Percentiles rank a stretch among this genome's conserved stretches.
These are phyloP conservation scores for Drosophila parthenogenetica DNA, from an alignment of 2,888 invertebrate species.

Conservation along the genomic window DNA sequence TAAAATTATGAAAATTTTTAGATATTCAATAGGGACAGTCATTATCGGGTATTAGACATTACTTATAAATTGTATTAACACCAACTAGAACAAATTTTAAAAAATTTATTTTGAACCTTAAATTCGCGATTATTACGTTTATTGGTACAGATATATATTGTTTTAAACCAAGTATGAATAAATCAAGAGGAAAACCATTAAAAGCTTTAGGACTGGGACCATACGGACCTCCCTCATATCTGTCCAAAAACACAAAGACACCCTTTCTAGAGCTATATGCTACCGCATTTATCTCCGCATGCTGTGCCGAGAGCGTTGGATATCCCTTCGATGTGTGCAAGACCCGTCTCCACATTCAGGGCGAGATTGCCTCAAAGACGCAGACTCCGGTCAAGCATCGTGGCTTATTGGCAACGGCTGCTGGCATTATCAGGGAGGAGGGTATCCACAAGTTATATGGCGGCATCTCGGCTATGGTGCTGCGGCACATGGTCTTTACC, in stretches of 20 bases:
- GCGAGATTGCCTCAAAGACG: slow-evolving; percentile 33
- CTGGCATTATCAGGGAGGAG: slow-evolving; percentile 44
- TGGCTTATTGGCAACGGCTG: slow-evolving; percentile 34
- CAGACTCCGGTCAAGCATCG: slow-evolving; percentile 1
- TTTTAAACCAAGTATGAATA: background rate
- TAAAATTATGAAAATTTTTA: background rate
- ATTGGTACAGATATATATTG: background rate
- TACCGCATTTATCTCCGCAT: slow-evolving; percentile 26
- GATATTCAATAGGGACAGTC: no score
- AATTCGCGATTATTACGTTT: background rate
- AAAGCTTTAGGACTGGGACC: background rate
- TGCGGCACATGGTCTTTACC: slow-evolving; percentile 46
- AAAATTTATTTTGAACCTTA: no score
- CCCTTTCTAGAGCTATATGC: slow-evolving; percentile 31
- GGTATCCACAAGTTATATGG: slow-evolving; percentile 38
- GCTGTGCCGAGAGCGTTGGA: slow-evolving; percentile 24
- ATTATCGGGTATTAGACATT: no score
- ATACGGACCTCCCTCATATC: background rate
- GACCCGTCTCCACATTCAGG: slow-evolving; percentile 56
- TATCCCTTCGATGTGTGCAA: slow-evolving; percentile 56
- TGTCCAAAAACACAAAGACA: slow-evolving; percentile 22
- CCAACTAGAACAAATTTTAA: no score
- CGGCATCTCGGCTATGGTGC: slow-evolving; percentile 48
- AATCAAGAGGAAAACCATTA: background rate
- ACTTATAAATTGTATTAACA: no score